Evolutionary conservation across 2,888 invertebrate genomes (phyloP).

Genomic region (Andrena trimmerana): DNA sequence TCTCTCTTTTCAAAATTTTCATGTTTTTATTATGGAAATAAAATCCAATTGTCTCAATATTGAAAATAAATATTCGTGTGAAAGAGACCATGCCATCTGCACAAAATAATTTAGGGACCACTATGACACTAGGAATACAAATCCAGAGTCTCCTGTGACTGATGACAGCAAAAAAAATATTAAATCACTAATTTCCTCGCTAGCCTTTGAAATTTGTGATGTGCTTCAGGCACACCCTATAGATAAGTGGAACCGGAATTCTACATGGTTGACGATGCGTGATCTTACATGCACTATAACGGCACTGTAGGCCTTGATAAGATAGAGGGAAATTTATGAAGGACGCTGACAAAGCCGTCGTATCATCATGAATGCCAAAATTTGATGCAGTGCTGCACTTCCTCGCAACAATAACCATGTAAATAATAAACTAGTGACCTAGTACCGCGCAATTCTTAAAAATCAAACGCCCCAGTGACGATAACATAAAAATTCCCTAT

Average conservation of each 20-base stretch:
- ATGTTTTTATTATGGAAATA: background rate
- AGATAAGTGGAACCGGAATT: background rate
- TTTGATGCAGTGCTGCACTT: background rate
- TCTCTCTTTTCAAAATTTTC: background rate
- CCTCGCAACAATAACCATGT: background rate
- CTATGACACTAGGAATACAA: too few relatives aligned
- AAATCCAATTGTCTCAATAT: background rate
- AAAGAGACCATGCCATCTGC: too few relatives aligned
- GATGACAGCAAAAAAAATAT: background rate
- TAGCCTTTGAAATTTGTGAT: background rate
- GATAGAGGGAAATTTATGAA: slow-evolving; percentile 8
- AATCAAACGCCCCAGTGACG: background rate
- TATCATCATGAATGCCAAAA: background rate
- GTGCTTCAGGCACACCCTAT: background rate
- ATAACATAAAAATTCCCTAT: background rate
- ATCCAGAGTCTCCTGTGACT: too few relatives aligned
- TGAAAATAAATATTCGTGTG: too few relatives aligned
- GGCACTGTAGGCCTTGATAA: background rate
- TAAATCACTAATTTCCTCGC: background rate
- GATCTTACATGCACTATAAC: background rate
- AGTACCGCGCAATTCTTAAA: background rate
- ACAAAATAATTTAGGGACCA: too few relatives aligned
- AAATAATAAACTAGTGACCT: background rate
- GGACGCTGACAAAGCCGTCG: slow-evolving; percentile 7
- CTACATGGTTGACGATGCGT: background rate